phyloP scores from a whole-genome alignment of 2,888 invertebrate species.

The Torymus auratus region DNA sequence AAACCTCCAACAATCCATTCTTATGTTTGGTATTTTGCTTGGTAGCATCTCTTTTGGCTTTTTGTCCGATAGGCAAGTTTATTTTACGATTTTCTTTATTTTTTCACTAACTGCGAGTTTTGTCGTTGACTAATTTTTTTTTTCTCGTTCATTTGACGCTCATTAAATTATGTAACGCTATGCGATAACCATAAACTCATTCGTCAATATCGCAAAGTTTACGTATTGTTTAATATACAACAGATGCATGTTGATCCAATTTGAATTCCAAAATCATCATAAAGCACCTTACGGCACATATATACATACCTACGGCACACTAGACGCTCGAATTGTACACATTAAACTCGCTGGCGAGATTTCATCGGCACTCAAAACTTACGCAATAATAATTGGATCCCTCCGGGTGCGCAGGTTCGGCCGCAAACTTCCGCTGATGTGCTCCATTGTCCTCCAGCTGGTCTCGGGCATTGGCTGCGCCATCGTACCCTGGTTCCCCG shows the following conservation, averaged over 20 bases:
- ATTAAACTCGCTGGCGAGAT: background rate
- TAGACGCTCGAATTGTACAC: background rate
- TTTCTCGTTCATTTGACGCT: background rate
- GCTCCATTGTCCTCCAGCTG: slow-evolving; percentile 85
- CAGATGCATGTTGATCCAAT: no score
- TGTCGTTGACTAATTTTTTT: background rate
- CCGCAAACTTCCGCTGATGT: slow-evolving; percentile 84
- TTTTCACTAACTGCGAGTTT: background rate
- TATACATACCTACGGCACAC: no score
- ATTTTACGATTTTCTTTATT: slow-evolving; percentile 39
- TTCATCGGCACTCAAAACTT: slow-evolving; percentile 31
- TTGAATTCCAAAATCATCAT: no score
- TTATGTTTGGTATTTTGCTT: slow-evolving; percentile 87
- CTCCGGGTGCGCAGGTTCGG: slow-evolving; percentile 81
- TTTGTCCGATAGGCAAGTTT: slow-evolving; percentile 84
- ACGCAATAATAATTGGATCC: slow-evolving; percentile 40
- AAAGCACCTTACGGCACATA: no score
- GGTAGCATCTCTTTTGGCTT: slow-evolving; percentile 87
- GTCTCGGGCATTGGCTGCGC: slow-evolving; percentile 85
- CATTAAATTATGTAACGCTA: no score
- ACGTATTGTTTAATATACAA: no score
- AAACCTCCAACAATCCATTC: slow-evolving; percentile 86
- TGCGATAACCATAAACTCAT: no score
- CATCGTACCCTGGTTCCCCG: slow-evolving; percentile 82
- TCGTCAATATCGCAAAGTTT: no score